Evolutionary conservation across 1,140 invertebrate species (phyloP), one percentile per base, ranked within the genome.

Genomic region (Potamilus streckersoni): DNA sequence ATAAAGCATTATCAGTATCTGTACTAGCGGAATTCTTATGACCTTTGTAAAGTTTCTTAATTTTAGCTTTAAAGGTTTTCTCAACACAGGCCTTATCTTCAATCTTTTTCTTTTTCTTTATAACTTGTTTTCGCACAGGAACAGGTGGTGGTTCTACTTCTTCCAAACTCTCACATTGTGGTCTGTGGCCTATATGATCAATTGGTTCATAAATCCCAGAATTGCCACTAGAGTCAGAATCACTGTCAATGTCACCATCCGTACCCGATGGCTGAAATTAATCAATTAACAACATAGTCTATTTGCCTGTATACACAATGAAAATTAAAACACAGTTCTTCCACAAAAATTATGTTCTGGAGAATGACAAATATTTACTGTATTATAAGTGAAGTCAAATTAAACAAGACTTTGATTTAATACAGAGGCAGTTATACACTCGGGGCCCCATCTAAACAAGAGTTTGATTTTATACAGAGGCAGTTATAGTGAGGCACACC

Each of bases 161-260:
- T n/a, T n/a, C 31, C 13, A 71, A 6, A 71, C 63, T 71, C 59
- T 77, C 75, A 13, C 70, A 77, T n/a, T 68, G 20, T 56, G 20
- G 56, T 0, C 31, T 23, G 3, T 76, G 63, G 19, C 66, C 23
- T 15, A 19, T 23, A 56, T 71, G 38, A 64, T 75, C 58, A 23
- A 77, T 31, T 8, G 70, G 69, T 67, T 77, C 75, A 31, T 77
- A 77, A 13, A 77, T 72, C 67, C 73, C 73, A 31, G 64, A 66
- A 63, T 31, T 60, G 64, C 68, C 68, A 58, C 73, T 74, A 38
- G 70, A 72, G 66, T 72, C 70, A 8, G 69, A 65, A 57, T 77
- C 75, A 60, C 75, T 77, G 65, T 77, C 75, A 56, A 77, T 77
- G 69, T 77, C 75, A 58, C 75, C 75, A 58, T 77, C 75, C 15